Conservation (phyloP, 1,140 invertebrate genomes). For the Epicauta chinensis region DNA sequence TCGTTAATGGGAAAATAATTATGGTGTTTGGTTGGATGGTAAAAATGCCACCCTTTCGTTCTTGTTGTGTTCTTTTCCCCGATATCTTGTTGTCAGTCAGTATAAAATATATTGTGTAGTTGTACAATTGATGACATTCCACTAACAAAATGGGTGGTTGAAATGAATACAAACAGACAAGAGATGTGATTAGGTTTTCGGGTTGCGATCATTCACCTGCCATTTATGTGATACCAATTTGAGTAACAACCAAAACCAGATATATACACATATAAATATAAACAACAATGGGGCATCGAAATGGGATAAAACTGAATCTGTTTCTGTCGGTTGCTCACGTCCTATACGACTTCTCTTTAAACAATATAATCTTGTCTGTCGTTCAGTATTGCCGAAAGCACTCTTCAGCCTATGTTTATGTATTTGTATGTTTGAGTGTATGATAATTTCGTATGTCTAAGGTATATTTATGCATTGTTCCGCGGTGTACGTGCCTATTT, state of each 20-base stretch:
- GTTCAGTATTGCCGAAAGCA: slow-evolving; percentile 22
- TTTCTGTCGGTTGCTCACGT: slow-evolving; percentile 18
- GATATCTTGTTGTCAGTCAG: no score
- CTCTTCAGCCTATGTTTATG: slow-evolving; percentile 18
- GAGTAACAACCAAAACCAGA: slow-evolving; percentile 2
- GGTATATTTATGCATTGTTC: slow-evolving; percentile 17
- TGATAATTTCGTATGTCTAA: slow-evolving; percentile 18
- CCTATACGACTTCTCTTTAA: slow-evolving; percentile 17
- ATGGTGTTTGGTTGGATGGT: no score
- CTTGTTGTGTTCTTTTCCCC: no score
- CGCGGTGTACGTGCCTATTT: slow-evolving; percentile 15
- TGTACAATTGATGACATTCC: background rate
- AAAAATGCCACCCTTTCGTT: no score
- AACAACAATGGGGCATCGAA: slow-evolving; percentile 11
- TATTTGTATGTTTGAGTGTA: slow-evolving; percentile 18
- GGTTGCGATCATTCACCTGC: slow-evolving; percentile 11
- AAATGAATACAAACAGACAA: no score
- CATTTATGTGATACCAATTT: slow-evolving; percentile 13
- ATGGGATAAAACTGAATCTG: slow-evolving; percentile 4
- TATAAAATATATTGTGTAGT: background rate
- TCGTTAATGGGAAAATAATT: no score
- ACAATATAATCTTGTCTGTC: slow-evolving; percentile 25
- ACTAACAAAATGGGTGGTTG: no score
- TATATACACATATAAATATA: background rate
- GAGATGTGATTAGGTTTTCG: no score